Percentiles rank a stretch among this genome's conserved stretches.
These are phyloP conservation scores for Sternotherus odoratus DNA, from an alignment of 2,797 vertebrate species.

Conservation along the genomic window DNA sequence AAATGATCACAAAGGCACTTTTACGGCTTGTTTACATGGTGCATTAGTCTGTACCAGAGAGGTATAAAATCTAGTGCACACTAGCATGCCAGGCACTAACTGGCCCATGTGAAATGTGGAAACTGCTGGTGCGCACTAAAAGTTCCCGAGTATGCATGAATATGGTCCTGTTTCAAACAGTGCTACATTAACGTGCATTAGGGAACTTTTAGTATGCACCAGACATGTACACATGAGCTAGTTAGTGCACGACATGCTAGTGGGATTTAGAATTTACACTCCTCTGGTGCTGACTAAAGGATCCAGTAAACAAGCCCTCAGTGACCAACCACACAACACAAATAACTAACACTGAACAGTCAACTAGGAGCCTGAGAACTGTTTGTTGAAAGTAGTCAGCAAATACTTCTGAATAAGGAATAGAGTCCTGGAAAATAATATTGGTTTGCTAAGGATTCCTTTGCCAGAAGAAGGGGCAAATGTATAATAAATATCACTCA, in stretches of 20 bases:
- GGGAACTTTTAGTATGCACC: not conserved
- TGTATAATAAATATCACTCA: conserved; percentile 24
- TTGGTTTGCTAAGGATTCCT: not conserved
- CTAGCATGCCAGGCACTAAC: not conserved
- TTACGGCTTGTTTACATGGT: not conserved
- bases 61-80: not conserved
- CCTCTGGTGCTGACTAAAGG: not conserved
- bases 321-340: not conserved
- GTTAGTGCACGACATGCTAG: not conserved
- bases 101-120: not conserved
- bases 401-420: conserved; percentile 11
- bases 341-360: not conserved
- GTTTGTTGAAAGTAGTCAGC: not conserved
- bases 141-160: not conserved
- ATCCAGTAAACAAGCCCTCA: not conserved
- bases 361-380: not conserved
- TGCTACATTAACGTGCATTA: not conserved
- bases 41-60: not conserved
- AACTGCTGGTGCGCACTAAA: not conserved
- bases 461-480: conserved; percentile 4
- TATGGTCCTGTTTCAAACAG: not conserved
- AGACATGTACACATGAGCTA: not conserved
- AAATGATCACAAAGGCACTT: not conserved
- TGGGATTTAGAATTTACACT: no score
- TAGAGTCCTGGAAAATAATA: not conserved